Evolutionary conservation across 2,797 vertebrate genomes (phyloP), one percentile per base, ranked within the genome.

Genomic region (Enteromius trimaculatus): DNA sequence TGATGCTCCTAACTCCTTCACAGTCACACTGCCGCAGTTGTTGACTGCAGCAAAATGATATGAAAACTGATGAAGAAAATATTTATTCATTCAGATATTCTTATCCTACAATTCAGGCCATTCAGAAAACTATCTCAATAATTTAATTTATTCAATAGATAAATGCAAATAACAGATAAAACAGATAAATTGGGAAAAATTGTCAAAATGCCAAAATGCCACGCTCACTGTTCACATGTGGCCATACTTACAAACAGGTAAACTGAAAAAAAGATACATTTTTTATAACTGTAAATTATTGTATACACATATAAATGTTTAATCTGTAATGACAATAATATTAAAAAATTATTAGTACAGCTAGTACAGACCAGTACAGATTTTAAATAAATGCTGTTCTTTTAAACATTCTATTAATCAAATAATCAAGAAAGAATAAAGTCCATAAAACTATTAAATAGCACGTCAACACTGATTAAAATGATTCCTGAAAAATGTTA

Each of bases 11-110:
- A 69, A 58, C 49, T 29, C 65, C 49, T 39, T 37, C 49, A 80
- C 8, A 53, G 51, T 37, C 1, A 23, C 29, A 51, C 47, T 60
- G 39, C 55, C 51, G 71, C 23, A 58, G 37, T 70, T 4, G 17
- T 60, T 19, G 37, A 80, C 53, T 60, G 86, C 62, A 86, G 53
- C 13, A 86, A 55, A 69, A 81, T 76, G 75, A 72, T 71, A 58
- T 31, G 11, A 62, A 77, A 26, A 9, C 17, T 53, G n/a, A 62
- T 29, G 53, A 14, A 21, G 47, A 26, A 21, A 14, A 44, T 21
- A 74, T 53, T n/a, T 44, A 64, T 23, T 26, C 19, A 76, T 65
- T 64, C 55, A 3, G 14, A 77, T 58, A n/a, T 70, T 75, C 11
- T 31, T 19, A 64, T 17, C 23, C 53, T 68, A 4, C 6, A 42